Base-by-base conservation (phyloP, 2,888 invertebrate genomes). In the Stramonita haemastoma region DNA sequence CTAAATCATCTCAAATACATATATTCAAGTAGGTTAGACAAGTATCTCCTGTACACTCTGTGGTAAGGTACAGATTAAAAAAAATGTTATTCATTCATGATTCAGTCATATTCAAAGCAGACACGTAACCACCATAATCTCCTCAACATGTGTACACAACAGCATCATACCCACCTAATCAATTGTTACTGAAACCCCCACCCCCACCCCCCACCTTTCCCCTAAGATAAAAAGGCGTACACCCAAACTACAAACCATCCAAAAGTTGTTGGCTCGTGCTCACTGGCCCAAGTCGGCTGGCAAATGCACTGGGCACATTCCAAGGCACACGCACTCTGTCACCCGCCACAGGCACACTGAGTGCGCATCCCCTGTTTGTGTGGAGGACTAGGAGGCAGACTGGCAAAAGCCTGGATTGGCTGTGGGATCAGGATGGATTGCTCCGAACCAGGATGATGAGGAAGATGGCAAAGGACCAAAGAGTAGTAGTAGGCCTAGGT, bases 291-390 rank as follows among this genome's bases (percentile, higher is more conserved):
- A 84, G 84, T 57, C 57, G 84, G 29, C 84, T 84, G 84, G 81
- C 84, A 84, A 46, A 84, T 84, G 84, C 57, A 84, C 84, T 46
- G 56, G 46, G 57, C 84, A 29, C 84, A 84, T 84, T 84, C 84
- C 84, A 46, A 84, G 57, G 57, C 84, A 84, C 84, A 57, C 84
- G 84, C 84, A 84, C 84, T 84, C 84, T 17, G 46, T 84, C 8
- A 84, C 84, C 84, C 57, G 26, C 56, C 46, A 15, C 46, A 46
- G 57, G 84, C 57, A 84, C 84, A 84, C 84, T 57, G 32, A 84
- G 84, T 84, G 57, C 84, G 84, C 57, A 46, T 19, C 84, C 11
- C 84, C 4, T n/a, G 32, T 32, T 6, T 1, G 34, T 5, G 60
- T 15, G 60, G 26, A n/a, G 22, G 70, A 15, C 1, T 22, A 60